Base-by-base conservation (phyloP, 2,113 vertebrate genomes). In the Spea multiplicata region DNA sequence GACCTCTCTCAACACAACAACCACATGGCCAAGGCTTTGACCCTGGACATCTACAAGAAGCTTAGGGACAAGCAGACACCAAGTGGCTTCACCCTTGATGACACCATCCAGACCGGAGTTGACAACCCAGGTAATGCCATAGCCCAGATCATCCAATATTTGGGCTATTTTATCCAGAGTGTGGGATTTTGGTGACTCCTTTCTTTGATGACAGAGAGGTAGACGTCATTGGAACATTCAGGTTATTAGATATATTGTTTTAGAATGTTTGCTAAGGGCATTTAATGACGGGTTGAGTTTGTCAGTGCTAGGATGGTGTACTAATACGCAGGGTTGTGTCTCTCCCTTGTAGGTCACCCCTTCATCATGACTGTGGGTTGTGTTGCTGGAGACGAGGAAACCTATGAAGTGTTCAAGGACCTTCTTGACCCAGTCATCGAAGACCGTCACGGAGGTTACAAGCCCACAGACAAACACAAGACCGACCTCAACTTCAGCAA, bases 281-380 rank as follows among this genome's bases (percentile, higher is more conserved):
- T 30, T 30, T 30, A 30, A 30, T 30, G 30, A 30, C 30, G 30
- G 30, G 30, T 30, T 30, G 30, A 30, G 30, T 30, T 30, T 30
- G n/a, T 30, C 30, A 30, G 30, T 30, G 30, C 2, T 30, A 30
- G 30, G 30, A 30, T 30, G 30, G 30, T 30, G 30, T 30, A 30
- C 1, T 30, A 30, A 30, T 30, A 30, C 30, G 30, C 30, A 2
- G 30, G 30, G 30, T 30, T 2, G 30, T 30, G 30, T 30, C 30
- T 30, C 30, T 30, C 30, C 30, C 30, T n/a, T 30, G 7, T 80
- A 96, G 96, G 96, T 57, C 96, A 97, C 85, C 96, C 96, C 74
- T 98, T 92, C 89, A 98, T 97, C 93, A 97, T 97, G 96, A 97
- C 96, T 0, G 96, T 97, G 30, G 96, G 96, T 83, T 96, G 94